phyloP scores from a whole-genome alignment of 2,797 vertebrate species.

The Gambelia wislizenii region DNA sequence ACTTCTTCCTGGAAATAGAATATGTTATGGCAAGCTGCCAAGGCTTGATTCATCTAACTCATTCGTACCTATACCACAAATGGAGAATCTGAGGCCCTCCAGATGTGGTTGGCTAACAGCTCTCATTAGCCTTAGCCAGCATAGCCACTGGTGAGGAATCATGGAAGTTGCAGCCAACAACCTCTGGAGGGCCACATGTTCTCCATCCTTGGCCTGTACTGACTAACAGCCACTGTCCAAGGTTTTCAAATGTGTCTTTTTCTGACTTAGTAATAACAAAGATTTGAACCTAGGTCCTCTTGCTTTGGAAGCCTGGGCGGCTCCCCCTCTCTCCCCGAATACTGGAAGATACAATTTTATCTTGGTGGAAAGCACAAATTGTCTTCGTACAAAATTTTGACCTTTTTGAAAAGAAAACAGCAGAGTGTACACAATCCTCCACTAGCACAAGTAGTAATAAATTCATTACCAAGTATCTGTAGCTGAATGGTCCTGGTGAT shows the following conservation, averaged over 20 bases:
- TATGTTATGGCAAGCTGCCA: not conserved
- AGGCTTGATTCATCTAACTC: not conserved
- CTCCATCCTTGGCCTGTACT: not conserved
- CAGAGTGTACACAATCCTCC: accelerated
- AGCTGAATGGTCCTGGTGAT: slow-evolving; percentile 84
- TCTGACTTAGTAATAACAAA: not conserved
- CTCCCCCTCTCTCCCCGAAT: not conserved
- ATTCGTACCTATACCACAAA: not conserved
- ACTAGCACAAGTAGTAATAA: too few relatives aligned
- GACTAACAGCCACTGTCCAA: not conserved
- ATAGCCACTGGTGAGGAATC: not conserved
- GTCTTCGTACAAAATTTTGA: not conserved
- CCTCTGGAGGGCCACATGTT: not conserved
- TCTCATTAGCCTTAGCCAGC: not conserved
- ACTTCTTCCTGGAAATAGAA: too few relatives aligned
- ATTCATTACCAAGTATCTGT: slow-evolving; percentile 79
- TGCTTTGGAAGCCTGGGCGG: too few relatives aligned
- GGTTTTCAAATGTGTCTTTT: not conserved
- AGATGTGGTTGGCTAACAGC: not conserved
- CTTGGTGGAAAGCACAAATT: not conserved
- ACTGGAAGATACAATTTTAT: not conserved
- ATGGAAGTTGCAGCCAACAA: not conserved
- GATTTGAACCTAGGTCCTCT: not conserved
- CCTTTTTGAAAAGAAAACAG: not conserved
- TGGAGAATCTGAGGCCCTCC: not conserved